phyloP scores from a whole-genome alignment of 2,797 vertebrate genomes.

The Poeciliopsis gracilis region DNA sequence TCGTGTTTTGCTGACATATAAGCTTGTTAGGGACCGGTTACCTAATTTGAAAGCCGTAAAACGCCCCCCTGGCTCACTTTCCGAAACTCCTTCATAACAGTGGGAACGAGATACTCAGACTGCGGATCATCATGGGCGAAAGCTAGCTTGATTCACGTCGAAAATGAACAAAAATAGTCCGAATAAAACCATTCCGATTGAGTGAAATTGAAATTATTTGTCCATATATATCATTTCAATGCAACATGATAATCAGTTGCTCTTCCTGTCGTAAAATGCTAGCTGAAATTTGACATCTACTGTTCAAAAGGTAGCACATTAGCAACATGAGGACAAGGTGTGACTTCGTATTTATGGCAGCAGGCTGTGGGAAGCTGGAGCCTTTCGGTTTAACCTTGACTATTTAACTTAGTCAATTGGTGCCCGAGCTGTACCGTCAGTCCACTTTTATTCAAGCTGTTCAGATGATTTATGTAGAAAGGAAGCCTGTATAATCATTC shows the following conservation, averaged over 20 bases:
- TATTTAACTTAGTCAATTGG: conserved; percentile 1
- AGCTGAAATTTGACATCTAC: background rate
- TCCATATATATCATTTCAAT: background rate
- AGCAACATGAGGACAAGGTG: background rate
- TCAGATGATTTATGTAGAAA: background rate
- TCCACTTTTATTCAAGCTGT: background rate
- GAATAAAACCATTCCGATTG: rapidly evolving
- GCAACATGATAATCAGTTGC: background rate
- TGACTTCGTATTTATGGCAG: background rate
- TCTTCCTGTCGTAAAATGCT: background rate
- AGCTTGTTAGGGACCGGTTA: background rate
- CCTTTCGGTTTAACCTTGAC: conserved; percentile 51
- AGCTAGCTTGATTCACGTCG: background rate
- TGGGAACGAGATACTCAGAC: background rate
- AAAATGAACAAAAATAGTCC: background rate
- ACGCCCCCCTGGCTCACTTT: conserved; percentile 42
- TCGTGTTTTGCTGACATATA: conserved; percentile 5
- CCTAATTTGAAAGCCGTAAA: conserved; percentile 39
- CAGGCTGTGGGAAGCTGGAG: background rate
- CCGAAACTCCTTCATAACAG: conserved; percentile 29
- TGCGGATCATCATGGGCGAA: too few relatives aligned
- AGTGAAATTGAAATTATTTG: background rate
- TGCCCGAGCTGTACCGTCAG: background rate
- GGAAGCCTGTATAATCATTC: background rate
- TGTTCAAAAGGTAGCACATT: background rate